Conservation (phyloP, 92 coral and sea anemone genomes). For the Nematostella vectensis region DNA sequence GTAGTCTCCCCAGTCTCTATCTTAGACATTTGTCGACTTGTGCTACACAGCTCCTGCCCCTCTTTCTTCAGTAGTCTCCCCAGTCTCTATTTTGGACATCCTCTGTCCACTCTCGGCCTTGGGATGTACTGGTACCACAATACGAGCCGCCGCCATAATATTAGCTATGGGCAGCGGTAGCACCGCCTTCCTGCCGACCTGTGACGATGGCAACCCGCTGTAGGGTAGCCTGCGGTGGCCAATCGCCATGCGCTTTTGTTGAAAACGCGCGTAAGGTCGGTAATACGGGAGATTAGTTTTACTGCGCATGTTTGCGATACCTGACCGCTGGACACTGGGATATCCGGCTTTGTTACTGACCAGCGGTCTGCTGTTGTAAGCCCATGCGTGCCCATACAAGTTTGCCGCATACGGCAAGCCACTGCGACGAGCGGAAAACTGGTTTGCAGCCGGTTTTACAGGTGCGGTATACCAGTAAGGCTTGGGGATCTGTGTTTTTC, state of each 20-base stretch:
- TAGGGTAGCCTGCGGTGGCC: slow-evolving; percentile 5
- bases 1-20: too few relatives aligned
- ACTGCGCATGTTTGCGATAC: neutral
- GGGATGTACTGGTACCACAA: slow-evolving; percentile 37
- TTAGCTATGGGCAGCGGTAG: slow-evolving; percentile 20
- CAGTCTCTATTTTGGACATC: neutral
- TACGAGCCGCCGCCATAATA: slow-evolving; percentile 37
- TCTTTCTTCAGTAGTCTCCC: neutral
- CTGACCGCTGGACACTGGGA: slow-evolving; percentile 4
- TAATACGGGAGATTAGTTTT: neutral
- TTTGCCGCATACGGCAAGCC: neutral
- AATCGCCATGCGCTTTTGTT: slow-evolving; percentile 20
- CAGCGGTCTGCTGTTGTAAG: neutral
- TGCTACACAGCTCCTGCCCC: neutral
- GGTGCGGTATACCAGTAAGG: neutral
- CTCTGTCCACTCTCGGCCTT: neutral
- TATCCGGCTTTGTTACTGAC: neutral
- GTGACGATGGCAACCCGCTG: slow-evolving; percentile 16
- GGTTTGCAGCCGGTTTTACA: neutral
- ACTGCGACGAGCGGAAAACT: neutral
- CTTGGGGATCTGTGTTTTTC: neutral
- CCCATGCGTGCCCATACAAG: neutral
- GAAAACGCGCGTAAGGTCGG: neutral
- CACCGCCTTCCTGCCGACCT: slow-evolving; percentile 10
- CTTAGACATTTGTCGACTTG: too few relatives aligned